phyloP scores from a whole-genome alignment of 1,140 invertebrate genomes.

The Macrocentrus cingulum region DNA sequence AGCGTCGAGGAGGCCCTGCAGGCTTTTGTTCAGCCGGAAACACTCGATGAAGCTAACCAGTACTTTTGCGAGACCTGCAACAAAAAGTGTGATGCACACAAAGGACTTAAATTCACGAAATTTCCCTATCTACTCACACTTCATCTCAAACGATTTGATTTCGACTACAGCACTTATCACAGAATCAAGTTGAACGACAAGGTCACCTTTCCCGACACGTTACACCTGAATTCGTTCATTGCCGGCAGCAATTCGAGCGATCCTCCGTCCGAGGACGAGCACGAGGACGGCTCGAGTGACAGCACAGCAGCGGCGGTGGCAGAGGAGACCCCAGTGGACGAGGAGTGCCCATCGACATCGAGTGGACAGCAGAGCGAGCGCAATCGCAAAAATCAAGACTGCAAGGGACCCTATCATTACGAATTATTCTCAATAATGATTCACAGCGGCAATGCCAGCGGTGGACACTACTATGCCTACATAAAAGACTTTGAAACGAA shows the following conservation, averaged over 20 bases:
- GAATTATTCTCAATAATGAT: slow-evolving; percentile 93
- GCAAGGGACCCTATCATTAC: slow-evolving; percentile 76
- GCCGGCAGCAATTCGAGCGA: slow-evolving; percentile 38
- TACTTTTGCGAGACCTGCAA: slow-evolving; percentile 89
- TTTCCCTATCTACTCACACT: slow-evolving; percentile 89
- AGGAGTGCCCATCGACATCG: slow-evolving; percentile 53
- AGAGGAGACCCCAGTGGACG: slow-evolving; percentile 69
- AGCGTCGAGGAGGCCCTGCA: slow-evolving; percentile 84
- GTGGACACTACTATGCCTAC: slow-evolving; percentile 93
- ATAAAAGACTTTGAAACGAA: slow-evolving; percentile 82
- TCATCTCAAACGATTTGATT: slow-evolving; percentile 90
- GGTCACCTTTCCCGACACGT: slow-evolving; percentile 80
- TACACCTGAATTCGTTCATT: slow-evolving; percentile 79
- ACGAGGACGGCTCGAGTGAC: slow-evolving; percentile 58
- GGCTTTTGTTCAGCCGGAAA: slow-evolving; percentile 86
- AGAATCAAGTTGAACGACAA: slow-evolving; percentile 91
- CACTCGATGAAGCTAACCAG: slow-evolving; percentile 83
- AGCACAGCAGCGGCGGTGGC: slow-evolving; percentile 73
- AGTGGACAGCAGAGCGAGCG: slow-evolving; percentile 60
- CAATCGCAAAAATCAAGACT: slow-evolving; percentile 50
- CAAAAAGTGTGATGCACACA: slow-evolving; percentile 89
- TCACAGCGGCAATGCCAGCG: slow-evolving; percentile 87
- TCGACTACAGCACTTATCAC: slow-evolving; percentile 84
- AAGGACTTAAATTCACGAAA: slow-evolving; percentile 85
- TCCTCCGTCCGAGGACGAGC: slow-evolving; percentile 55